Evolutionary conservation across 2,888 invertebrate species (phyloP).

Genomic region (Thereva nobilitata): DNA sequence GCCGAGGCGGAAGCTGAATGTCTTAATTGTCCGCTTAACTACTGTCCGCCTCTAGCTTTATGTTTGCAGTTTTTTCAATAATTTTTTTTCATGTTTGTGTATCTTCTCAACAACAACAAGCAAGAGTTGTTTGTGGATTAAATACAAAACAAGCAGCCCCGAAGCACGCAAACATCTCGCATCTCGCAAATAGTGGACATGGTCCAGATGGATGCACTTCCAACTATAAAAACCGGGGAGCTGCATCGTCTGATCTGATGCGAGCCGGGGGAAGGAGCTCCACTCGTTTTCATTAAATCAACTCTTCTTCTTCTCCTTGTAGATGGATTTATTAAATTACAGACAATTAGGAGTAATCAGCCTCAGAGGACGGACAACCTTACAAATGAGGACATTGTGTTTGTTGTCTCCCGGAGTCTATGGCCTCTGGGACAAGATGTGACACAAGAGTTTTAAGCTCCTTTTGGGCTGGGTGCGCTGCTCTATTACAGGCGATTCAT

Average conservation of each 20-base stretch:
- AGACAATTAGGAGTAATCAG: slow-evolving; percentile 38
- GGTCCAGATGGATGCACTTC: too few species aligned
- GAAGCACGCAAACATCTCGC: too few species aligned
- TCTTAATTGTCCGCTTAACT: slow-evolving; percentile 26
- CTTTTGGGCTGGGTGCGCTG: too few species aligned
- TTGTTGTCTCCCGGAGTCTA: not conserved
- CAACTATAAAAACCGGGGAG: too few species aligned
- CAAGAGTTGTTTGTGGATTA: slow-evolving; percentile 6
- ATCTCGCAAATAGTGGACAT: too few species aligned
- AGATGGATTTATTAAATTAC: slow-evolving; percentile 37
- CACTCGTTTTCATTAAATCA: slow-evolving; percentile 27
- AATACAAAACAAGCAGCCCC: too few species aligned
- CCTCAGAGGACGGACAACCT: slow-evolving; percentile 21
- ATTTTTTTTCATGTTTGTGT: slow-evolving; percentile 3
- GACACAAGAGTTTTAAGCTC: too few species aligned
- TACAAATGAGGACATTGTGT: slow-evolving; percentile 27
- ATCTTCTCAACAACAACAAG: slow-evolving; percentile 1
- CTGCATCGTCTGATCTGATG: too few species aligned
- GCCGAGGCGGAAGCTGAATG: slow-evolving; percentile 15
- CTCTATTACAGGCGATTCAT: too few species aligned
- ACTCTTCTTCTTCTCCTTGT: slow-evolving; percentile 3
- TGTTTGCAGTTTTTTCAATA: slow-evolving; percentile 11
- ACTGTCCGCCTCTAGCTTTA: slow-evolving; percentile 14
- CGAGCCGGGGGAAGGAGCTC: slow-evolving; percentile 6
- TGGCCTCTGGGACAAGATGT: slow-evolving; percentile 1